Evolutionary conservation across 2,797 vertebrate genomes (phyloP).

Genomic region (Sebastes iracundus): DNA sequence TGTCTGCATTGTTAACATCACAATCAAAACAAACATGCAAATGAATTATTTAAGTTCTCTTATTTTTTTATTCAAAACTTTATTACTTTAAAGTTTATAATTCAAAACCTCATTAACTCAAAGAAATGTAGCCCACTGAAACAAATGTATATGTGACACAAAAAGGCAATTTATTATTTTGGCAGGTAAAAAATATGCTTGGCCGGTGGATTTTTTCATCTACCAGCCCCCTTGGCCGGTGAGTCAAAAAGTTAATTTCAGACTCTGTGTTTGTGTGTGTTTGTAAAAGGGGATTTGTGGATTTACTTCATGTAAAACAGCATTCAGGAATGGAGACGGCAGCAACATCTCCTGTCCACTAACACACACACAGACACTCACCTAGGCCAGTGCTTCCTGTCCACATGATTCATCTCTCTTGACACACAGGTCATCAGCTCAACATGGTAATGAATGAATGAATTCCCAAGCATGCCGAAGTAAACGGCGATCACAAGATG

Average conservation of each 20-base stretch:
- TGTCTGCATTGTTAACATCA: too few relatives aligned
- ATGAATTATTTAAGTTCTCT: too few relatives aligned
- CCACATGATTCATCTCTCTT: constrained; percentile 60
- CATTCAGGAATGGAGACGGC: constrained; percentile 21
- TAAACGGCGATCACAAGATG: constrained; percentile 64
- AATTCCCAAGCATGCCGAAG: constrained; percentile 60
- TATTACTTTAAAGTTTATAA: too few relatives aligned
- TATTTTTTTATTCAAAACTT: too few relatives aligned
- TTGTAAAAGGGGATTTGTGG: constrained; percentile 2
- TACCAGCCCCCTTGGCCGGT: too few relatives aligned
- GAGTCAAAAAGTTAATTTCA: too few relatives aligned
- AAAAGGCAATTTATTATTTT: too few relatives aligned
- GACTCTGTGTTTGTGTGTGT: neutral
- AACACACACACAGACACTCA: neutral
- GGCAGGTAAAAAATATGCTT: too few relatives aligned
- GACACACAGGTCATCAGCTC: constrained; percentile 69
- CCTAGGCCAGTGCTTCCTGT: constrained; percentile 34
- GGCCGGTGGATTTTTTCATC: neutral
- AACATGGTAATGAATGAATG: constrained; percentile 71
- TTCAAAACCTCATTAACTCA: too few relatives aligned
- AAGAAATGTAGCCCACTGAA: too few relatives aligned
- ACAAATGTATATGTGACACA: too few relatives aligned
- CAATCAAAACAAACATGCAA: too few relatives aligned
- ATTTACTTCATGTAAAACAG: constrained; percentile 34
- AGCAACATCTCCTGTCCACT: constrained; percentile 15